Conservation (phyloP, 2,113 vertebrate genomes). For the Boleophthalmus pectinirostris region DNA sequence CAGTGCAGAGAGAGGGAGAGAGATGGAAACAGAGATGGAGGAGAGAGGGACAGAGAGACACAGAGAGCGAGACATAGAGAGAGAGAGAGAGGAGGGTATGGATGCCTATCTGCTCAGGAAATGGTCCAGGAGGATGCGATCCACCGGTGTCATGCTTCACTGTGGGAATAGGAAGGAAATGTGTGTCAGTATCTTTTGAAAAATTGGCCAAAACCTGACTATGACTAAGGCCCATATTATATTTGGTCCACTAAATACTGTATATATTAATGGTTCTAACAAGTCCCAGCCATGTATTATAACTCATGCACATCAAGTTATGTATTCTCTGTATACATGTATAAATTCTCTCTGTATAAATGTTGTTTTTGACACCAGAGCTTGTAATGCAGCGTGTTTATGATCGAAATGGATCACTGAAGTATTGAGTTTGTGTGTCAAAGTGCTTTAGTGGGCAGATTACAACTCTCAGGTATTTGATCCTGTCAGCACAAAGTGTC, state of each 20-base stretch:
- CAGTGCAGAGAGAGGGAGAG: conserved; percentile 4
- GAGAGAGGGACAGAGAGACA: background rate
- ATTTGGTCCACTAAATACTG: no score
- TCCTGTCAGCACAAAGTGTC: background rate
- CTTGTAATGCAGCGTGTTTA: background rate
- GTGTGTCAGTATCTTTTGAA: conserved; percentile 6
- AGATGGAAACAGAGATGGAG: background rate
- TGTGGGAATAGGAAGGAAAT: conserved; percentile 20
- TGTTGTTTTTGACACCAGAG: background rate
- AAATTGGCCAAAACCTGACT: background rate
- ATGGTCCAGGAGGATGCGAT: conserved; percentile 21
- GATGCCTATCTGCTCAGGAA: conserved; percentile 33
- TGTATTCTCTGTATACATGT: no score
- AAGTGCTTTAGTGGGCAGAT: background rate
- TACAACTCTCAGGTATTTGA: background rate
- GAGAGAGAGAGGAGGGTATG: conserved; percentile 1
- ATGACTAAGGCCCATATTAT: background rate
- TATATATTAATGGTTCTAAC: no score
- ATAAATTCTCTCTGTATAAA: background rate
- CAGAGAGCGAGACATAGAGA: background rate
- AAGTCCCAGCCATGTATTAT: no score
- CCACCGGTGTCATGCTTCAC: conserved; percentile 24
- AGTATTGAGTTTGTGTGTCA: background rate
- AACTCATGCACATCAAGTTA: background rate
- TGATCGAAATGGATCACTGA: background rate